Evolutionary conservation across 2,888 invertebrate genomes (phyloP).

Genomic region (Papilio demoleus): DNA sequence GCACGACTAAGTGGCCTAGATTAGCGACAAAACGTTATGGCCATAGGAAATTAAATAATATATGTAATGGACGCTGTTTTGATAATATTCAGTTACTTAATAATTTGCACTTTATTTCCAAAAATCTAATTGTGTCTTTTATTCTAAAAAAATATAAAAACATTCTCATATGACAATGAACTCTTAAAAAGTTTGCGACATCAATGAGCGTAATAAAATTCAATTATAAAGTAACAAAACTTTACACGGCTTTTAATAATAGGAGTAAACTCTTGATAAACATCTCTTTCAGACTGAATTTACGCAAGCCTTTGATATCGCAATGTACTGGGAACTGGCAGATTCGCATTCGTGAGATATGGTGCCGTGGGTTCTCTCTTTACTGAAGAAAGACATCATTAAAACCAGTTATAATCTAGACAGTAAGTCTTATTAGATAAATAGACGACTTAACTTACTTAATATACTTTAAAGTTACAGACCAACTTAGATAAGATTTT

Average conservation of each 20-base stretch:
- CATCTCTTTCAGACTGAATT: constrained; percentile 44
- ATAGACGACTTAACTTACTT: no score
- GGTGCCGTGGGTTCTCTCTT: constrained; percentile 30
- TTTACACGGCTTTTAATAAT: constrained; percentile 40
- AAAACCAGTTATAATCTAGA: background rate
- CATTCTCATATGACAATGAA: constrained; percentile 31
- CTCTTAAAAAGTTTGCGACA: constrained; percentile 20
- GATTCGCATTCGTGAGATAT: constrained; percentile 43
- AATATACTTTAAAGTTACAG: no score
- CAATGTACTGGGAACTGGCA: constrained; percentile 44
- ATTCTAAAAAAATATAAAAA: background rate
- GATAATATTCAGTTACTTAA: background rate
- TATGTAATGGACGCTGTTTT: background rate
- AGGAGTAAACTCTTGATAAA: constrained; percentile 23
- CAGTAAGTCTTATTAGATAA: no score
- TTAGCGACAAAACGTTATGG: constrained; percentile 27
- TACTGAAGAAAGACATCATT: background rate
- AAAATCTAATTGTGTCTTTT: no score
- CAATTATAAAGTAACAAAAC: constrained; percentile 26
- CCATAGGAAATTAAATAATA: constrained; percentile 10
- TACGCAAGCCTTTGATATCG: constrained; percentile 44
- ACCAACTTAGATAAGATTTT: no score
- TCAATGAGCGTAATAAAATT: constrained; percentile 29
- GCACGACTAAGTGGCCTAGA: constrained; percentile 35
- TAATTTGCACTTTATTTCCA: background rate